Conservation (phyloP, 2,888 invertebrate genomes). For the Lysandra bellargus region DNA sequence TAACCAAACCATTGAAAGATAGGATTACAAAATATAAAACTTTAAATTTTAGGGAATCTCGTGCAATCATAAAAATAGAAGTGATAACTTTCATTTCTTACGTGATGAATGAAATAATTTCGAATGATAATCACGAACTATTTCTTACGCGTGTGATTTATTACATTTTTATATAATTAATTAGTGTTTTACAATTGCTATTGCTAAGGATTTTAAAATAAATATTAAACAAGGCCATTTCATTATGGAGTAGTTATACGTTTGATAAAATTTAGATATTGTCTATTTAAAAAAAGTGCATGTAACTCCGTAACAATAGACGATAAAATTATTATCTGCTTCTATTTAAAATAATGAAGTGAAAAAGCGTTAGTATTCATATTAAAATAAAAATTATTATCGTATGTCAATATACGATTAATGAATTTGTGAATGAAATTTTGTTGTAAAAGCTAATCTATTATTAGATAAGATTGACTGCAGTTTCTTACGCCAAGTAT, state of each 20-base stretch:
- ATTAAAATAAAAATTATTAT: neutral
- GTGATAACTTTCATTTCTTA: slow-evolving; percentile 15
- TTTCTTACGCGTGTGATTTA: slow-evolving; percentile 15
- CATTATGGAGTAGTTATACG: neutral
- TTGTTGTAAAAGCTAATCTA: neutral
- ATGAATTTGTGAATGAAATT: no score
- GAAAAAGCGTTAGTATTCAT: neutral
- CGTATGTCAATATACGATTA: neutral
- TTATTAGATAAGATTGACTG: no score
- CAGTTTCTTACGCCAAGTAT: neutral
- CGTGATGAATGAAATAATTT: slow-evolving; percentile 20
- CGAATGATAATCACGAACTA: slow-evolving; percentile 6
- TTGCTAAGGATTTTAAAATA: slow-evolving; percentile 12
- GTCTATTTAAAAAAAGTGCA: neutral
- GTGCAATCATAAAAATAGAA: neutral
- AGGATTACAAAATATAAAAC: neutral
- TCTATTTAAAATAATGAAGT: neutral
- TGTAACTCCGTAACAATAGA: neutral
- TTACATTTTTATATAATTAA: slow-evolving; percentile 4
- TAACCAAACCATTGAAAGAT: neutral
- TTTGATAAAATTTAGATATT: neutral
- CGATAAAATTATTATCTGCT: neutral
- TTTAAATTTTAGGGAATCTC: neutral
- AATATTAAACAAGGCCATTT: neutral
- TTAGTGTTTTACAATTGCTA: slow-evolving; percentile 8